Evolutionary conservation across 2,797 vertebrate species (phyloP), one percentile per base, ranked within the genome.

Genomic region (Mallotus villosus): DNA sequence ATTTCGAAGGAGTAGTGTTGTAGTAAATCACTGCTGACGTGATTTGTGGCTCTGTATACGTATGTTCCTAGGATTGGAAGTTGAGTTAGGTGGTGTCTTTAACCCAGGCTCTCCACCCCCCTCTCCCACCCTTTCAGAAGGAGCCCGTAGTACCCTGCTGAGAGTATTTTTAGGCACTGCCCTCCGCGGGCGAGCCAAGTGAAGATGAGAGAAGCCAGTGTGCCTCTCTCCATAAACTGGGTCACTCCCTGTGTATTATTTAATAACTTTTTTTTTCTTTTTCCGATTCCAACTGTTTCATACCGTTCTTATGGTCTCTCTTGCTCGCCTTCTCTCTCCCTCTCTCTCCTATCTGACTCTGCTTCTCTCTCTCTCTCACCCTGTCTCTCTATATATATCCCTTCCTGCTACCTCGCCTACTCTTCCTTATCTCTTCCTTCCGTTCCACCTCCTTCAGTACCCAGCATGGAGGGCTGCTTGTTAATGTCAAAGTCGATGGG

Each of bases 161-260:
- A 14, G 67, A 37, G 49, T 84, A 83, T 82, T 85, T 86, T 80
- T 81, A 86, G 82, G 74, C 1, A n/a, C 41, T 16, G 4, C 16
- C 58, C 68, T 74, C 53, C 58, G 82, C 46, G 60, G n/a, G 63
- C 25, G 59, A 27, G 41, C 12, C 64, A 66, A 69, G 72, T 1
- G 14, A 75, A 82, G 78, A 69, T 75, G 68, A 81, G 78, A 27
- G 71, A 67, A 72, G 70, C 75, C 68, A 65, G 77, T 57, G 27
- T 22, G 65, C 73, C 80, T 78, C 68, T 22, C n/a, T 63, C 70
- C 46, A 25, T 72, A 70, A 34, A 81, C 71, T 83, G 68, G 82
- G 83, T 81, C 84, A 70, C 71, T 81, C 68, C 29, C 24, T 72
- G 32, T 25, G 61, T 62, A 73, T 59, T 24, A 67, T 59, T 73